A percentile compares a stretch with the other conserved stretches of the same genome.
Evolutionary conservation across 1,140 invertebrate species (phyloP).

Genomic region (Radopholus similis): DNA sequence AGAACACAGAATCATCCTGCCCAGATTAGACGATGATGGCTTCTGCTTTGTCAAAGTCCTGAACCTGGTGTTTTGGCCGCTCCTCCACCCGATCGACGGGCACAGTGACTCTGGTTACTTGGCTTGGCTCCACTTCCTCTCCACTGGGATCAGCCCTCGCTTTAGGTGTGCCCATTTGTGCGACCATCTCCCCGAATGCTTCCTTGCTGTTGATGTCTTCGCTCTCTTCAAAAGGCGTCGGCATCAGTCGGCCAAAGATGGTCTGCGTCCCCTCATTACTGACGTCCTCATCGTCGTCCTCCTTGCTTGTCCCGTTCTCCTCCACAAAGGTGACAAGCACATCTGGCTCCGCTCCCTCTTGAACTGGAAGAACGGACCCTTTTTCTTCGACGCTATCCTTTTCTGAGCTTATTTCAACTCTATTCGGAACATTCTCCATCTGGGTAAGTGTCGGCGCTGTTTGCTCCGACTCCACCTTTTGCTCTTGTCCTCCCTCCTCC

Average conservation of each 20-base stretch:
- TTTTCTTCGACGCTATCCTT: neutral
- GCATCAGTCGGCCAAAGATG: no score
- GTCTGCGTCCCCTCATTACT: neutral
- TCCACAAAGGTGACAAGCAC: neutral
- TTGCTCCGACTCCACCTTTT: neutral
- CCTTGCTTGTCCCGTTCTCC: neutral
- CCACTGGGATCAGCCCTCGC: neutral
- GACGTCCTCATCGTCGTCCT: neutral
- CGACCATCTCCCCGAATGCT: neutral
- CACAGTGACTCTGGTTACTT: conserved; percentile 1
- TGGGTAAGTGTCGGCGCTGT: neutral
- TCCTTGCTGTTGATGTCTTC: neutral
- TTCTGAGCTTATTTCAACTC: neutral
- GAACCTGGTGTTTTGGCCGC: no score
- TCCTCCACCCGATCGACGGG: no score
- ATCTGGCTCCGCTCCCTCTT: neutral
- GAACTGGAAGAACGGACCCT: no score
- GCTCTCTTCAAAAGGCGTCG: no score
- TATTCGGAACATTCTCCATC: neutral
- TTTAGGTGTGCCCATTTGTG: neutral
- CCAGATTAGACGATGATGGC: no score
- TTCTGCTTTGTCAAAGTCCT: no score
- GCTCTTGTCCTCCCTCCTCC: neutral
- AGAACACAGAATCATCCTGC: neutral
- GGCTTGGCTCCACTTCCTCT: neutral